Conservation (phyloP, 2,113 vertebrate species). For the Pterophyllum scalare region DNA sequence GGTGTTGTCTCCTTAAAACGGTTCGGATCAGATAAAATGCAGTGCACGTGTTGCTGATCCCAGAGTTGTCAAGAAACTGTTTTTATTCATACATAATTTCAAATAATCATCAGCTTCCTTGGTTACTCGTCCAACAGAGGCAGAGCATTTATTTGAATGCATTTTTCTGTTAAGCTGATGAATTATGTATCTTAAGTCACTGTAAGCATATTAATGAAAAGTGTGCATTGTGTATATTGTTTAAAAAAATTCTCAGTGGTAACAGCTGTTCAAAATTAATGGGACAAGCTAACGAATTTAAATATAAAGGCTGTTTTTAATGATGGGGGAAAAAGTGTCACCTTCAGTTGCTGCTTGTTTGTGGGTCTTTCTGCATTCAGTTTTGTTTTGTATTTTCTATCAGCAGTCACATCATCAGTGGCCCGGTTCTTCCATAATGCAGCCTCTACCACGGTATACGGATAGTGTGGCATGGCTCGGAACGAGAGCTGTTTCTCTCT, state of each 20-base stretch:
- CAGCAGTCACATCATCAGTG: too few species aligned
- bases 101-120: neutral
- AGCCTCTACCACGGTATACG: too few species aligned
- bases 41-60: neutral
- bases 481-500: too few species aligned
- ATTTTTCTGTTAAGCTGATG: neutral
- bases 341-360: too few species aligned
- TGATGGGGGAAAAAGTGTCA: too few species aligned
- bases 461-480: too few species aligned
- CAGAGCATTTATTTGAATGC: neutral
- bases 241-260: neutral
- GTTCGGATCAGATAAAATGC: neutral
- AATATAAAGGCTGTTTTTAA: too few species aligned
- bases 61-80: neutral
- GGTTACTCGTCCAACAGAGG: neutral
- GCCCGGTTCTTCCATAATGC: too few species aligned
- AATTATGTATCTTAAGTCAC: neutral
- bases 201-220: too few species aligned
- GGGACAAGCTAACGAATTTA: too few species aligned
- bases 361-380: too few species aligned
- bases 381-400: too few species aligned
- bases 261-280: neutral
- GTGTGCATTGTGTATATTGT: neutral
- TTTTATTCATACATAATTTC: neutral
- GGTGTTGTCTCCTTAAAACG: neutral